phyloP scores from a whole-genome alignment of 2,888 invertebrate species.

The Diloba caeruleocephala region DNA sequence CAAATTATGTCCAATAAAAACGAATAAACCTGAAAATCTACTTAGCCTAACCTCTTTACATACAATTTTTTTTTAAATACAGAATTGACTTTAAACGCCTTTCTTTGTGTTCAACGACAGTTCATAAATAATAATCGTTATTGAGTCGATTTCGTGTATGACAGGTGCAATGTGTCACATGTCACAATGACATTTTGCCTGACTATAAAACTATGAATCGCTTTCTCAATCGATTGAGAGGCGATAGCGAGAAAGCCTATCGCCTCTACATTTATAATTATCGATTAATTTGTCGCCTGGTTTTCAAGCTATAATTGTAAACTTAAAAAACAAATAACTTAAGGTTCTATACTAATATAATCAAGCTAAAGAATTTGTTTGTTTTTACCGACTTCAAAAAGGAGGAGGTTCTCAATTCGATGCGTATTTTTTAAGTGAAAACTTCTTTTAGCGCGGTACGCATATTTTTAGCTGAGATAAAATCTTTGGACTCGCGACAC shows the following conservation, averaged over 20 bases:
- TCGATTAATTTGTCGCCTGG: too few species aligned
- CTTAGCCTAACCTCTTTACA: constrained; percentile 25
- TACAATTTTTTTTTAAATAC: constrained; percentile 26
- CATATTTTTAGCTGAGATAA: too few species aligned
- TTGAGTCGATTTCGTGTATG: constrained; percentile 24
- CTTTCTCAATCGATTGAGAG: constrained; percentile 32
- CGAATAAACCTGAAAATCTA: constrained; percentile 22
- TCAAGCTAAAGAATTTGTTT: too few species aligned
- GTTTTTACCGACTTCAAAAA: too few species aligned
- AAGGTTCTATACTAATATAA: too few species aligned
- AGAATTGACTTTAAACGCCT: constrained; percentile 20
- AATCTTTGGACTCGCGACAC: too few species aligned
- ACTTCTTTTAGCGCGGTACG: too few species aligned
- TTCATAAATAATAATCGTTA: constrained; percentile 27
- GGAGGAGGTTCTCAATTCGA: too few species aligned
- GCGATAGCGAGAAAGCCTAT: background rate
- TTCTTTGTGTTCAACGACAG: constrained; percentile 33
- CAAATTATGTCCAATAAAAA: constrained; percentile 25
- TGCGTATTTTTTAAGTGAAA: too few species aligned
- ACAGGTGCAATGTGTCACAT: constrained; percentile 35
- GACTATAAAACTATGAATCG: constrained; percentile 23
- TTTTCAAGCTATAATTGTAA: too few species aligned
- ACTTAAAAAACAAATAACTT: too few species aligned
- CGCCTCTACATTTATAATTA: too few species aligned
- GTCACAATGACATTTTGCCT: constrained; percentile 38